Evolutionary conservation across 2,888 invertebrate species (phyloP).

Genomic region (Trisateles emortualis): DNA sequence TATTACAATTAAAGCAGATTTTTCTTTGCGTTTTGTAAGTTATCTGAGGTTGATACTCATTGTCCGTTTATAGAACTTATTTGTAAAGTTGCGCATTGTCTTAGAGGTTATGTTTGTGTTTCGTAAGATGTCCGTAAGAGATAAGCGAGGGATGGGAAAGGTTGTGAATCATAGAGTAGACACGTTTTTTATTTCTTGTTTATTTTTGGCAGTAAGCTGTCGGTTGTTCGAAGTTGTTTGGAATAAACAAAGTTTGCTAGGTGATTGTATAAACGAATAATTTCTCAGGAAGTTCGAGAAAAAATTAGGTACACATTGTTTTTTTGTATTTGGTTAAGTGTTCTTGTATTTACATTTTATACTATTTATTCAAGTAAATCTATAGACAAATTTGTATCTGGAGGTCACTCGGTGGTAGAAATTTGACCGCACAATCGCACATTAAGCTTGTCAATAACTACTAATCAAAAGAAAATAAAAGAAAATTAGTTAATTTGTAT

Average conservation of each 20-base stretch:
- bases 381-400: too few relatives aligned
- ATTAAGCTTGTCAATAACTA: too few relatives aligned
- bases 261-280: constrained; percentile 40
- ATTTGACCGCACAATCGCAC: too few relatives aligned
- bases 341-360: constrained; percentile 7
- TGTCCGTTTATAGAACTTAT: constrained; percentile 70
- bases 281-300: constrained; percentile 29
- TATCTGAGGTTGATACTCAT: constrained; percentile 52
- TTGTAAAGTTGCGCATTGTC: constrained; percentile 80
- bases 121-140: constrained; percentile 73
- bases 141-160: constrained; percentile 73
- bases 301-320: constrained; percentile 28
- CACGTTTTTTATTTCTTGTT: constrained; percentile 58
- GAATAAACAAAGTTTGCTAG: constrained; percentile 40
- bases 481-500: too few relatives aligned
- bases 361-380: not conserved
- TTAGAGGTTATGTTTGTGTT: constrained; percentile 75
- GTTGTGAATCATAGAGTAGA: constrained; percentile 49
- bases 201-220: constrained; percentile 72
- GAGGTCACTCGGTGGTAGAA: too few relatives aligned
- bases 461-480: too few relatives aligned
- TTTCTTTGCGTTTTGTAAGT: constrained; percentile 28
- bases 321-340: constrained; percentile 45
- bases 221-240: constrained; percentile 41
- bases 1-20: constrained; percentile 29